Evolutionary conservation across 2,888 invertebrate genomes (phyloP), one percentile per base, ranked within the genome.

Genomic region (Lamellibrachia columna): DNA sequence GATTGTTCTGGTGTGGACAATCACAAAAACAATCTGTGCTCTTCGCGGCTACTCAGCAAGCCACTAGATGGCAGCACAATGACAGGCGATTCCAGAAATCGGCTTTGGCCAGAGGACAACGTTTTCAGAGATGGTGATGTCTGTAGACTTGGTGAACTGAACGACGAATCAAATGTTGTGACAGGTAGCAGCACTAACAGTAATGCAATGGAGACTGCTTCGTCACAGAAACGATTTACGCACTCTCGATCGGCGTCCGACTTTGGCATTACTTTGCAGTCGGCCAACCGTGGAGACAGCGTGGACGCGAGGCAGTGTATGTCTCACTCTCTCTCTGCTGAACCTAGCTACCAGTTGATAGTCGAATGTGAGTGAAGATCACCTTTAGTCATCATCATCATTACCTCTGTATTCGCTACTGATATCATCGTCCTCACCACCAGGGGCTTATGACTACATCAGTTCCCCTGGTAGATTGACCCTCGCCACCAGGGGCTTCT

Each of bases 211-310:
- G 75, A 75, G 75, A 15, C 22, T 11, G 22, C 22, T 22, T 75
- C 75, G 4, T 75, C 75, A 75, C 75, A 75, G 75, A 75, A 75
- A 75, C 75, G 22, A n/a, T 75, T 75, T 75, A 15, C 75, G 22
- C 75, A 75, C 91, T 52, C 53, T 52, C 91, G 91, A 22, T 91
- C 91, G 40, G 53, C 28, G 91, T 91, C 91, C 1, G 91, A 91
- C 52, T 91, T 91, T 53, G 91, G 22, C 52, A 7, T 52, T 22
- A 91, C 52, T 40, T 28, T 53, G 91, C 90, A 15, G 90, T 15
- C 90, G 1, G 28, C 91, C 6, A 91, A n/a, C 91, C 52, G 1
- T 11, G 75, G 75, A 75, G 75, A 22, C n/a, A n/a, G 22, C 2
- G 22, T 75, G 22, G 75, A 22, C 7, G n/a, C 3, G 15, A 15